These are phyloP conservation scores for Hofmannophila pseudospretella DNA, from an alignment of 2,888 invertebrate species.

Conservation along the genomic window DNA sequence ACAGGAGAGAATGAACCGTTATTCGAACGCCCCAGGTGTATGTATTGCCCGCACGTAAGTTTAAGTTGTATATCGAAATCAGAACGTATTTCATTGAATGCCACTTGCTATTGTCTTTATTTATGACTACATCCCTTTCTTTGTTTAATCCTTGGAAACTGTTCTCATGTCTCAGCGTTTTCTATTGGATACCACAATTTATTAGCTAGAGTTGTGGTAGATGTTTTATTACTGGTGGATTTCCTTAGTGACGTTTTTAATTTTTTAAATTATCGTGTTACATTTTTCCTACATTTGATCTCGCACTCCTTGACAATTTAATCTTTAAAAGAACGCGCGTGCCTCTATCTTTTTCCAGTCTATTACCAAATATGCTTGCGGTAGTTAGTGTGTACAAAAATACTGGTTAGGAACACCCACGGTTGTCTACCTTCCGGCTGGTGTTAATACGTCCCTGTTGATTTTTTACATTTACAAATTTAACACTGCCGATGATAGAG, in stretches of 20 bases:
- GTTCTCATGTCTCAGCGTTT: background rate
- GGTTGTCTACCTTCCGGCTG: slow-evolving; percentile 55
- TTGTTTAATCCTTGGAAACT: background rate
- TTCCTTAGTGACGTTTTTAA: no score
- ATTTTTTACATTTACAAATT: slow-evolving; percentile 53
- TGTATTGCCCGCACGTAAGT: slow-evolving; percentile 27
- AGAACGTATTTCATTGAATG: slow-evolving; percentile 18
- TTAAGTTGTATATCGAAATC: slow-evolving; percentile 22
- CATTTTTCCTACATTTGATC: background rate
- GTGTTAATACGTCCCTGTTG: slow-evolving; percentile 71
- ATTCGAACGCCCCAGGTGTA: slow-evolving; percentile 35
- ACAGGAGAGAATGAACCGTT: slow-evolving; percentile 44
- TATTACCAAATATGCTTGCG: slow-evolving; percentile 53
- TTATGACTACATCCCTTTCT: no score
- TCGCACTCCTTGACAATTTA: slow-evolving; percentile 11
- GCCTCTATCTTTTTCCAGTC: slow-evolving; percentile 29
- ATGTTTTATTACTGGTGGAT: no score
- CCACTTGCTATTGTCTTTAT: slow-evolving; percentile 2
- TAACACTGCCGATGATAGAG: slow-evolving; percentile 30
- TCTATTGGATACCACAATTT: no score
- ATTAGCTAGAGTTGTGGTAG: no score
- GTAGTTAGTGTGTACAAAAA: slow-evolving; percentile 54
- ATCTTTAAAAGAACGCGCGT: slow-evolving; percentile 21
- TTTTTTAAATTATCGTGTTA: no score
- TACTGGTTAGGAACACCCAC: slow-evolving; percentile 72